Evolutionary conservation across 2,113 vertebrate species (phyloP).

Genomic region (Pluvianellus socialis): DNA sequence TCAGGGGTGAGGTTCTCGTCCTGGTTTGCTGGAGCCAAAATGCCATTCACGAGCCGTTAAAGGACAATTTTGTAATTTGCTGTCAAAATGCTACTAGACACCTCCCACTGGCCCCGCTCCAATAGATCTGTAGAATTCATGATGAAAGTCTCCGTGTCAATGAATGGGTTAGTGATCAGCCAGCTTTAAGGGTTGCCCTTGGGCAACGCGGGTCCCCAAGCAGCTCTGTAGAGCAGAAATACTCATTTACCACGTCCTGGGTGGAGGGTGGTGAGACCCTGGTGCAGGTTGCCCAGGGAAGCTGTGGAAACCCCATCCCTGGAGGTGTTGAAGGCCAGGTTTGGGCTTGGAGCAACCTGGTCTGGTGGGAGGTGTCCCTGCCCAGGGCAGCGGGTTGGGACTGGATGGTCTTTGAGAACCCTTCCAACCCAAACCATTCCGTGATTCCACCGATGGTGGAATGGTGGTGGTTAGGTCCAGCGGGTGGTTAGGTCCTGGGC

Average conservation of each 20-base stretch:
- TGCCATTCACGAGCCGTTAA: neutral
- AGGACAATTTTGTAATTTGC: too few species aligned
- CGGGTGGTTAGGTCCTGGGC: neutral
- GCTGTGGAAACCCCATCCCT: neutral
- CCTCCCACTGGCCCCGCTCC: too few species aligned
- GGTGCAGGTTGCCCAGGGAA: neutral
- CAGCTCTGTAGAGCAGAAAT: too few species aligned
- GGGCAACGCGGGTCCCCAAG: too few species aligned
- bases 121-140: too few species aligned
- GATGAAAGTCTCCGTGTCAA: too few species aligned
- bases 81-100: too few species aligned
- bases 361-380: neutral
- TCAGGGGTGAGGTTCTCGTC: neutral
- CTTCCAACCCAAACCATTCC: neutral
- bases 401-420: neutral
- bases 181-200: too few species aligned
- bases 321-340: neutral
- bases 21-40: neutral
- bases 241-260: too few species aligned
- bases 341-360: neutral
- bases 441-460: neutral
- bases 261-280: neutral
- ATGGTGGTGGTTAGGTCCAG: neutral
- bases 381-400: neutral
- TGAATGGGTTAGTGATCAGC: too few species aligned